These are phyloP conservation scores for Hoplodrina blanda DNA, from an alignment of 2,888 invertebrate genomes.

Conservation along the genomic window DNA sequence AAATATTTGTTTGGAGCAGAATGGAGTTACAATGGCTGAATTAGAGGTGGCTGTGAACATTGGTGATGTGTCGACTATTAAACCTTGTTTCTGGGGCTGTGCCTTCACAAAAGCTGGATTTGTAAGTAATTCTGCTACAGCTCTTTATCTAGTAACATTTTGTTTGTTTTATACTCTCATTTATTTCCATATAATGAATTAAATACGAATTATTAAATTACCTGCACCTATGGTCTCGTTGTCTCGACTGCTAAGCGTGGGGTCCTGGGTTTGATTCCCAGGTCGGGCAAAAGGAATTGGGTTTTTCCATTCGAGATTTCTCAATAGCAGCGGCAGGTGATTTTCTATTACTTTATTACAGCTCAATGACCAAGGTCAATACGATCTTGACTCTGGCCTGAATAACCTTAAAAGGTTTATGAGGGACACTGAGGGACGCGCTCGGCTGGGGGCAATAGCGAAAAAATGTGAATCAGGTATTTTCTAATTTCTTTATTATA, in stretches of 20 bases:
- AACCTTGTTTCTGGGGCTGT: slow-evolving; percentile 55
- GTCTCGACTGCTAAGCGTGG: no score
- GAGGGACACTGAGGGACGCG: background rate
- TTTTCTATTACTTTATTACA: background rate
- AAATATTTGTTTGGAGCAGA: slow-evolving; percentile 7
- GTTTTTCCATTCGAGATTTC: no score
- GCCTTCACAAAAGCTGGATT: slow-evolving; percentile 27
- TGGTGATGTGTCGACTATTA: slow-evolving; percentile 10
- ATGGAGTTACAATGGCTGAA: slow-evolving; percentile 8
- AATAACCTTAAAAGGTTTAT: background rate
- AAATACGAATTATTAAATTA: no score
- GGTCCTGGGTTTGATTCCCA: no score
- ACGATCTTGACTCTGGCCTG: slow-evolving; percentile 8
- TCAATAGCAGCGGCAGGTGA: no score
- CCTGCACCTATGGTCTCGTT: no score
- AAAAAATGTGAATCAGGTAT: slow-evolving; percentile 28
- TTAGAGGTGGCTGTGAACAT: background rate
- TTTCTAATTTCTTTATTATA: background rate
- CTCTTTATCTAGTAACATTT: background rate
- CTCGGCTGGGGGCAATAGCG: background rate
- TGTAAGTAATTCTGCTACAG: slow-evolving; percentile 13
- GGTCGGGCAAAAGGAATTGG: no score
- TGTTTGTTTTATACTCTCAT: no score
- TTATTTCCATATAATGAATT: no score
- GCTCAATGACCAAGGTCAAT: slow-evolving; percentile 17